Evolutionary conservation across 2,797 vertebrate genomes (phyloP).

Genomic region (Molossus alvarezi): DNA sequence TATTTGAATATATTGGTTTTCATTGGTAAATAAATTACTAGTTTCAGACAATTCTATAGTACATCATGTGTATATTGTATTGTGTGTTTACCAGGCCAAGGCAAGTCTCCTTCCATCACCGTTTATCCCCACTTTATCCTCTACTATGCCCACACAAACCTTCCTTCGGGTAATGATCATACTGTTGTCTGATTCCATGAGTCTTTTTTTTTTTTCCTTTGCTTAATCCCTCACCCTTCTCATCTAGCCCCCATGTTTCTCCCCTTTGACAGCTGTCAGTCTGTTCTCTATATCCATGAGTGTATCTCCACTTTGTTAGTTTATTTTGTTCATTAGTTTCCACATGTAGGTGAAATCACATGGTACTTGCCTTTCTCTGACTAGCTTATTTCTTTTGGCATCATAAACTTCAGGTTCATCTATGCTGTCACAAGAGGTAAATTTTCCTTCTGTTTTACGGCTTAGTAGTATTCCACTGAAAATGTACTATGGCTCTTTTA

Average conservation of each 20-base stretch:
- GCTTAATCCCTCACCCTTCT: neutral
- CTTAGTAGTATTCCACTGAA: neutral
- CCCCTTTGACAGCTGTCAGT: neutral
- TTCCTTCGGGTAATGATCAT: neutral
- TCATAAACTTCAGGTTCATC: neutral
- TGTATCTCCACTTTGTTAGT: neutral
- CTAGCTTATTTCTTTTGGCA: neutral
- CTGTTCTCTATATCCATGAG: neutral
- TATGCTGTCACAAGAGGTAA: neutral
- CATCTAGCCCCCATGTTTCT: neutral
- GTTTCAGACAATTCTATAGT: neutral
- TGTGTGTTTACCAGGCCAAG: neutral
- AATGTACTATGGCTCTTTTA: neutral
- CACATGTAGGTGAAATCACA: neutral
- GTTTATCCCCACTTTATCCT: neutral
- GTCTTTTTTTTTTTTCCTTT: neutral
- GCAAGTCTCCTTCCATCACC: neutral
- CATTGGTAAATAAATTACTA: neutral
- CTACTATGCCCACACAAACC: neutral
- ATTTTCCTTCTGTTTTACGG: neutral
- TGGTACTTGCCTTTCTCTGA: neutral
- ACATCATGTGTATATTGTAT: neutral
- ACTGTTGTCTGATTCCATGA: neutral
- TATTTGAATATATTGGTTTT: neutral
- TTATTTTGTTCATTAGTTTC: neutral